Evolutionary conservation across 2,797 vertebrate genomes (phyloP).

Genomic region (Bovichtus variegatus): DNA sequence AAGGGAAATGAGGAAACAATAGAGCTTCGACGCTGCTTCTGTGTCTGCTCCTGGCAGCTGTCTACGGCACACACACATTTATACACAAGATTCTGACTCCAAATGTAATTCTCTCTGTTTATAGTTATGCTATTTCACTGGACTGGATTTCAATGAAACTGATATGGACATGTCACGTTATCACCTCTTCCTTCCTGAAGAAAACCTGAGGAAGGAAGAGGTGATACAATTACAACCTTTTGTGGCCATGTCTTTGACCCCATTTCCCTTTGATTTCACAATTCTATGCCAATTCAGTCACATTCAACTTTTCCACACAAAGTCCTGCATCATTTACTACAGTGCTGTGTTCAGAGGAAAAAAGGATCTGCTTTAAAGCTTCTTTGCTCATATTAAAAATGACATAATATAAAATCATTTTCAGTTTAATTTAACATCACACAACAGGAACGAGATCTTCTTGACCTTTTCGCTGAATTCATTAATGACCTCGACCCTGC

Average conservation of each 20-base stretch:
- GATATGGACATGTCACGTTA: neutral
- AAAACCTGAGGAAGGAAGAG: neutral
- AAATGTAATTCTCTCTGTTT: neutral
- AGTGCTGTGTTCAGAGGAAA: neutral
- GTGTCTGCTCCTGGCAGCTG: neutral
- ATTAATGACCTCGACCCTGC: no score
- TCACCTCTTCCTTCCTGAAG: neutral
- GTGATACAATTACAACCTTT: neutral
- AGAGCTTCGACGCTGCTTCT: neutral
- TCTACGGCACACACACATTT: neutral
- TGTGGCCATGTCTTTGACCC: neutral
- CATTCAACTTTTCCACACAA: neutral
- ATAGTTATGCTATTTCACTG: no score
- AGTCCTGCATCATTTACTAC: neutral
- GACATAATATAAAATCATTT: neutral
- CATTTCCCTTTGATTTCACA: neutral
- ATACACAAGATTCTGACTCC: neutral
- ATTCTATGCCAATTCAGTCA: neutral
- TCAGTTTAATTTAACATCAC: no score
- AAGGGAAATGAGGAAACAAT: conserved; percentile 22
- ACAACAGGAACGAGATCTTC: no score
- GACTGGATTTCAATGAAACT: neutral
- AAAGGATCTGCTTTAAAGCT: neutral
- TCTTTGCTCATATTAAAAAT: neutral
- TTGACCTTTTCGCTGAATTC: no score